Conservation (phyloP, 2,113 vertebrate species). For the Caloenas nicobarica region DNA sequence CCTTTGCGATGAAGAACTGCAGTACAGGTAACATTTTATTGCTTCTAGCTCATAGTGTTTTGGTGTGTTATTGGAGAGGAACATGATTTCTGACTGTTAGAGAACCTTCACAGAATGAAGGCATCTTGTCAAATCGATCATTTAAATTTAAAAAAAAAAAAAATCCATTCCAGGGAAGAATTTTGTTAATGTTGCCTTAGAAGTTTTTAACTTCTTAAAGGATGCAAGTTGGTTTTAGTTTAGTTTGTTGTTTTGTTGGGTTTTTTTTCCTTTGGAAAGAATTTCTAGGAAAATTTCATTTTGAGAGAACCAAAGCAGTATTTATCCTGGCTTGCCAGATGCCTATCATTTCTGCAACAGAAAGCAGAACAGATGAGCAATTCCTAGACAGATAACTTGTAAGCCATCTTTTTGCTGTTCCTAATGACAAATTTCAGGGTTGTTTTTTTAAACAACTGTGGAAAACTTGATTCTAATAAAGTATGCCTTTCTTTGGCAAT, state of each 20-base stretch:
- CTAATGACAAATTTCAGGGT: background rate
- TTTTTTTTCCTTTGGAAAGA: background rate
- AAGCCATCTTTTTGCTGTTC: background rate
- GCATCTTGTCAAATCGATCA: background rate
- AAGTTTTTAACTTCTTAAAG: background rate
- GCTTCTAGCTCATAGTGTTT: background rate
- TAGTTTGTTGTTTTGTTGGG: background rate
- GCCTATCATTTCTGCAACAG: background rate
- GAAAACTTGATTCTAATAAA: background rate
- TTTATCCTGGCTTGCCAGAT: background rate
- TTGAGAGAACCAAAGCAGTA: background rate
- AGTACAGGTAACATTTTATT: constrained; percentile 74
- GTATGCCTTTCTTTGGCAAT: background rate
- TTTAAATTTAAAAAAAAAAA: background rate
- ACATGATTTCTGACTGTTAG: background rate
- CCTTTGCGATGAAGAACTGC: constrained; percentile 82
- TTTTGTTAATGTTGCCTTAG: background rate
- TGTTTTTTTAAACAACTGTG: background rate
- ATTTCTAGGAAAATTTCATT: background rate
- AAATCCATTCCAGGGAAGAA: background rate
- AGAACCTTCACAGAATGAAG: background rate
- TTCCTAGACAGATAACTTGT: background rate
- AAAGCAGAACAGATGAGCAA: background rate
- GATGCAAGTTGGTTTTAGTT: background rate
- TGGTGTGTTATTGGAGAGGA: background rate